Conservation (phyloP, 2,888 invertebrate genomes). For the Lordiphosa andalusiaca region DNA sequence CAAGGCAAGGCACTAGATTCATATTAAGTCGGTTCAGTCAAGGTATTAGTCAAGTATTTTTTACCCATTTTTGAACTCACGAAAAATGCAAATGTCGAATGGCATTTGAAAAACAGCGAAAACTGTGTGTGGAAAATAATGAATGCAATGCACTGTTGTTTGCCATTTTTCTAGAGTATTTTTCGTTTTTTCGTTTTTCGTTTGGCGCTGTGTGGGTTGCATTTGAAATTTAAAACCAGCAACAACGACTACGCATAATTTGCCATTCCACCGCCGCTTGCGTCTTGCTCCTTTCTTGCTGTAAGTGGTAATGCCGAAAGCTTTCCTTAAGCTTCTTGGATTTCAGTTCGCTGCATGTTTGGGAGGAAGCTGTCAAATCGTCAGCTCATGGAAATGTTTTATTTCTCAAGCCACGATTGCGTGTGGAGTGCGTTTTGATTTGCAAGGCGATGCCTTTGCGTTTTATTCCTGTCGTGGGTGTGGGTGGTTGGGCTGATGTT, state of each 20-base stretch:
- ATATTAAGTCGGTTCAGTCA: conserved; percentile 59
- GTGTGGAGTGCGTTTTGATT: conserved; percentile 30
- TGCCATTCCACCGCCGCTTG: conserved; percentile 16
- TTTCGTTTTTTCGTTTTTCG: conserved; percentile 15
- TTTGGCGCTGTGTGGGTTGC: conserved; percentile 18
- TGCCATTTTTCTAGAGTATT: conserved; percentile 30
- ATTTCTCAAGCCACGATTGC: conserved; percentile 17
- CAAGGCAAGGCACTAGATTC: conserved; percentile 68
- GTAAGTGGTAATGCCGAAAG: conserved; percentile 43
- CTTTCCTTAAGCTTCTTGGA: conserved; percentile 17
- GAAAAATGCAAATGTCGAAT: conserved; percentile 60
- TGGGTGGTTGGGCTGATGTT: conserved; percentile 16
- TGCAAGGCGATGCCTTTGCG: conserved; percentile 10
- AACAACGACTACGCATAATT: conserved; percentile 51
- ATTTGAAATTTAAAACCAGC: conserved; percentile 52
- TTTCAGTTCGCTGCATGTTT: conserved; percentile 24
- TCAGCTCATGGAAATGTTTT: conserved; percentile 43
- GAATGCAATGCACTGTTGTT: conserved; percentile 60
- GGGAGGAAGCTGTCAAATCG: conserved; percentile 46
- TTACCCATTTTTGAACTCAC: conserved; percentile 50
- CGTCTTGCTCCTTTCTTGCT: conserved; percentile 6
- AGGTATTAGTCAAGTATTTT: conserved; percentile 56
- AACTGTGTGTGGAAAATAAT: conserved; percentile 41
- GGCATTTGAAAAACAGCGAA: conserved; percentile 10
- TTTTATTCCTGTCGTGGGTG: conserved; percentile 9